These are phyloP conservation scores for Hypsibius dujardini DNA, from an alignment of 1,140 invertebrate species.

Conservation along the genomic window DNA sequence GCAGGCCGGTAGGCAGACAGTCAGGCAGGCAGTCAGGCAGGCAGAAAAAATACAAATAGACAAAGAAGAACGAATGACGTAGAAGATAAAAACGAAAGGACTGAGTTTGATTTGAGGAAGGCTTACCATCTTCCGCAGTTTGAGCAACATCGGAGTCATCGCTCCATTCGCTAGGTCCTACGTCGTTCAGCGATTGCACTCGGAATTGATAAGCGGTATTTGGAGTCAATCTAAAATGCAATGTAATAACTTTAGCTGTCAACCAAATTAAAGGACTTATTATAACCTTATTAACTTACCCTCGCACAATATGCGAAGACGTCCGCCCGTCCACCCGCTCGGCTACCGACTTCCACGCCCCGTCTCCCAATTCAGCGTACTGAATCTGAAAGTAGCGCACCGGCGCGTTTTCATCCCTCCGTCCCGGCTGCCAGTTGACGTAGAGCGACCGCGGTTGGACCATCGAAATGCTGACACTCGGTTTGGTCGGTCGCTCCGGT, in stretches of 20 bases:
- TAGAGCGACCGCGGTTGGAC: neutral
- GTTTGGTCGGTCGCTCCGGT: neutral
- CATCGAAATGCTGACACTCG: neutral
- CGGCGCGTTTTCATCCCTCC: neutral
- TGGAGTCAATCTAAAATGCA: slow-evolving; percentile 53
- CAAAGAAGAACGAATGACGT: no score
- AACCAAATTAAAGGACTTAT: slow-evolving; percentile 13
- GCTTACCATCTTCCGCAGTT: slow-evolving; percentile 37
- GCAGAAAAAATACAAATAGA: no score
- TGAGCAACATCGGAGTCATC: slow-evolving; percentile 64
- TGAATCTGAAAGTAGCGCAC: slow-evolving; percentile 73
- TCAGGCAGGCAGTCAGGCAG: no score
- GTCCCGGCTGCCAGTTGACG: neutral
- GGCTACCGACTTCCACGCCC: slow-evolving; percentile 57
- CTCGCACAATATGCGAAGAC: slow-evolving; percentile 60
- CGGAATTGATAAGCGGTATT: slow-evolving; percentile 79
- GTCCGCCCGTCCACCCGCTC: slow-evolving; percentile 63
- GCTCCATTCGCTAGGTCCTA: slow-evolving; percentile 78
- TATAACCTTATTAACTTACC: no score
- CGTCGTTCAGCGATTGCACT: slow-evolving; percentile 86
- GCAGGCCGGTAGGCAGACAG: no score
- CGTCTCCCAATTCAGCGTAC: slow-evolving; percentile 51
- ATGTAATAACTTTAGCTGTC: neutral
- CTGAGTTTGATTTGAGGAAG: no score
- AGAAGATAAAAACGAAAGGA: no score